Evolutionary conservation across 2,113 vertebrate genomes (phyloP).

Genomic region (Corythaeola cristata): DNA sequence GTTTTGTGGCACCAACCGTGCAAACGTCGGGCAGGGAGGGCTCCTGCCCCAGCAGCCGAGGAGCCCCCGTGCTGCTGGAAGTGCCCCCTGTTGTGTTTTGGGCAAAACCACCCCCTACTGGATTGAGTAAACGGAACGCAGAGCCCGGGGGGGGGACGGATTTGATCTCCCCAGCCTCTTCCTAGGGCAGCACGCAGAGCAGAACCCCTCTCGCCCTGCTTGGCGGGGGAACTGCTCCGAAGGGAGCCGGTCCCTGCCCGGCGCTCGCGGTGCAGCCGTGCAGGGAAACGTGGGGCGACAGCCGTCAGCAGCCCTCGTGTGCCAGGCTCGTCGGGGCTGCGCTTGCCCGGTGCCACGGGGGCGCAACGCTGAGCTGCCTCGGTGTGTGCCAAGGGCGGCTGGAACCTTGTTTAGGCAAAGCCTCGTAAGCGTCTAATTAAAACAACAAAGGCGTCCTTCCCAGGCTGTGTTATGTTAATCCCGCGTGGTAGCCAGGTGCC

Average conservation of each 20-base stretch:
- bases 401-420: background rate
- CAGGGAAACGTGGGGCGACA: no score
- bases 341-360: background rate
- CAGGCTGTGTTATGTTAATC: no score
- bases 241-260: background rate
- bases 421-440: background rate
- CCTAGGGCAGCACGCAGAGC: background rate
- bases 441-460: no score
- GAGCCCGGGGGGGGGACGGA: no score
- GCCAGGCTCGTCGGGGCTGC: background rate
- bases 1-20: background rate
- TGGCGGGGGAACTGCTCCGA: background rate
- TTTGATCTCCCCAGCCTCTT: background rate
- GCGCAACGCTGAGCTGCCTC: background rate
- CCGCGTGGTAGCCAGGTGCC: background rate
- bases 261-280: background rate
- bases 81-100: background rate
- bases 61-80: background rate
- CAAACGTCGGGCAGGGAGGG: background rate
- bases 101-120: accelerated
- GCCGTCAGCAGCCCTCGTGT: no score
- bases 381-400: accelerated
- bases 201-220: background rate
- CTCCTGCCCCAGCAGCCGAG: background rate
- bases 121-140: background rate